A percentile compares a stretch with the other conserved stretches of the same genome.
phyloP scores from a whole-genome alignment of 64 coral and sea anemone species.

The Pocillopora verrucosa region DNA sequence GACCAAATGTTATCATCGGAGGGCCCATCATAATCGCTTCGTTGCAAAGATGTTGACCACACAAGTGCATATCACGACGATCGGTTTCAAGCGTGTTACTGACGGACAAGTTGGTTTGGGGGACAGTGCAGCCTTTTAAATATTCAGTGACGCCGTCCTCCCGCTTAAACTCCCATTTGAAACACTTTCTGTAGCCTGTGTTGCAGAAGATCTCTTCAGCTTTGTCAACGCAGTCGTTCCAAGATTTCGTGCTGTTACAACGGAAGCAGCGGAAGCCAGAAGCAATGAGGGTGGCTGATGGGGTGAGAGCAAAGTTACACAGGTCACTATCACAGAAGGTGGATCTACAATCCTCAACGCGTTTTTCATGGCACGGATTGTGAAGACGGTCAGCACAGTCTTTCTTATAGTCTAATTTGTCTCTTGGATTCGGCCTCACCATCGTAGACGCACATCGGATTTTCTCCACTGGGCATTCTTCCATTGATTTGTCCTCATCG shows the following conservation, averaged over 20 bases:
- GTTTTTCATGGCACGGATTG: neutral
- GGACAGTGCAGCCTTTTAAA: neutral
- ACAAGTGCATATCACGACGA: neutral
- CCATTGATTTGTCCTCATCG: neutral
- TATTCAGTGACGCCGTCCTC: neutral
- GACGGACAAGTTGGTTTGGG: neutral
- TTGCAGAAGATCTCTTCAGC: neutral
- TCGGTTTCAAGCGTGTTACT: neutral
- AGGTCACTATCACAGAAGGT: neutral
- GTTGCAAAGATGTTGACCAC: slow-evolving; percentile 19
- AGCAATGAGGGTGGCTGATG: neutral
- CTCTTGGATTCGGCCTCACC: neutral
- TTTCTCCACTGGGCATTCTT: neutral
- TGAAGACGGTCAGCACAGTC: neutral
- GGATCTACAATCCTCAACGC: neutral
- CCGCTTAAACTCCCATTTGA: neutral
- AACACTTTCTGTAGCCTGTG: neutral
- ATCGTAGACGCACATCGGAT: neutral
- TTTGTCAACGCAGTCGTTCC: neutral
- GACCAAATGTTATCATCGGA: neutral
- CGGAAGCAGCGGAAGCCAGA: neutral
- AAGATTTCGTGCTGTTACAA: neutral
- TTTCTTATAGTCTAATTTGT: neutral
- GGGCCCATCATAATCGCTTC: neutral
- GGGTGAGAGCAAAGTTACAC: slow-evolving; percentile 17